These are phyloP conservation scores for Corythornis cristatus DNA, from an alignment of 2,113 vertebrate genomes.

Conservation along the genomic window DNA sequence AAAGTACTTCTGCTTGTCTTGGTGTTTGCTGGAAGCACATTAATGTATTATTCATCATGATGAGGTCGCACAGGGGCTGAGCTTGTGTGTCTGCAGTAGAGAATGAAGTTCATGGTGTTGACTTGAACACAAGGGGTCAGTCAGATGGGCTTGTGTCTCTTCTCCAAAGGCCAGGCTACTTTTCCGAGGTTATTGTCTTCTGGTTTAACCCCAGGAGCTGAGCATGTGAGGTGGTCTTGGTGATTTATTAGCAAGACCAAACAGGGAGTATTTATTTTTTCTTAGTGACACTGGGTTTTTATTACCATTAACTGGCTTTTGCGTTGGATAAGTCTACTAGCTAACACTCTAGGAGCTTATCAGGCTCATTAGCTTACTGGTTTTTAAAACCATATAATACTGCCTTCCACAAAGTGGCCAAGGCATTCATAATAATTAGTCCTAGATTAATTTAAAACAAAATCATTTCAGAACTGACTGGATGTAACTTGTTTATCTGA, in stretches of 20 bases:
- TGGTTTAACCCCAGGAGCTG: neutral
- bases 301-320: neutral
- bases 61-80: neutral
- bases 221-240: neutral
- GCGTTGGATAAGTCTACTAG: neutral
- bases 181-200: neutral
- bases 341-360: neutral
- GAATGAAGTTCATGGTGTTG: neutral
- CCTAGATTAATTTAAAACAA: neutral
- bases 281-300: neutral
- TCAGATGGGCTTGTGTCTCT: neutral
- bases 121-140: neutral
- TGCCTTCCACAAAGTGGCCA: neutral
- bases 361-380: neutral
- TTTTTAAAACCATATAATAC: neutral
- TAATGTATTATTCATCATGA: conserved; percentile 38
- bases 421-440: neutral
- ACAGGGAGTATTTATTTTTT: neutral
- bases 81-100: neutral
- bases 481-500: neutral
- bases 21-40: neutral
- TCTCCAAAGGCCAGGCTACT: neutral
- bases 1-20: neutral
- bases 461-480: neutral
- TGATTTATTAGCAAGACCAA: conserved; percentile 6